Base-by-base conservation (phyloP, 1,140 invertebrate species). In the Pogonomyrmex barbatus region DNA sequence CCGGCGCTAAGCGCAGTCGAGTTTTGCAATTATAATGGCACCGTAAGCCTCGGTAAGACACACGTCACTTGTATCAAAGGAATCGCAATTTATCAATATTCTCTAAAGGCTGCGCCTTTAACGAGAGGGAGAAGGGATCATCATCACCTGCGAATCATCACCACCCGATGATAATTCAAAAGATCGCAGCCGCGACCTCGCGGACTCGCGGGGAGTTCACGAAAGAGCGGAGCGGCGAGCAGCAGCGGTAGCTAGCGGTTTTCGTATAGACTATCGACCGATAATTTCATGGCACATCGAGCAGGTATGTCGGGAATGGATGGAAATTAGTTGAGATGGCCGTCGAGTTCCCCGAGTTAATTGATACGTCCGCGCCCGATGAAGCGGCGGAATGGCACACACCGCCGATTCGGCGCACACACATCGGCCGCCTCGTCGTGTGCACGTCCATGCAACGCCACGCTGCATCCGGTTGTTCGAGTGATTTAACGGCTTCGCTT, bases 211-310 rank as follows among this genome's bases (percentile, higher is more conserved):
- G 70, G 68, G 47, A 24, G 52, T 45, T 50, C 71, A 62, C n/a
- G 67, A 65, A 50, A 85, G 84, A 87, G 70, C 81, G 68, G 78
- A 85, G 60, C 24, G 24, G 24, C 76, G 78, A 24, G 24, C 83
- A 60, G 78, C 86, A 62, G 24, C 76, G 78, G 84, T 89, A 82
- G 85, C 81, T 79, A 82, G 63, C 47, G 65, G 63, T 50, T 24
- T 63, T 24, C 24, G 24, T 24, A 50, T 54, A 85, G 45, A n/a
- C 75, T 83, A 91, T 89, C 88, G 83, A 60, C 75, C 78, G 88
- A 93, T 93, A 91, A 94, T 94, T 94, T 94, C 91, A 94, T 92
- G 94, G 93, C 91, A 93, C 91, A 91, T 94, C 90, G 91, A 89
- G 85, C 86, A 90, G 88, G 89, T 92, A 92, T 91, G 91, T 89